Conservation (phyloP, 1,140 invertebrate genomes). For the Chlorops oryzae region DNA sequence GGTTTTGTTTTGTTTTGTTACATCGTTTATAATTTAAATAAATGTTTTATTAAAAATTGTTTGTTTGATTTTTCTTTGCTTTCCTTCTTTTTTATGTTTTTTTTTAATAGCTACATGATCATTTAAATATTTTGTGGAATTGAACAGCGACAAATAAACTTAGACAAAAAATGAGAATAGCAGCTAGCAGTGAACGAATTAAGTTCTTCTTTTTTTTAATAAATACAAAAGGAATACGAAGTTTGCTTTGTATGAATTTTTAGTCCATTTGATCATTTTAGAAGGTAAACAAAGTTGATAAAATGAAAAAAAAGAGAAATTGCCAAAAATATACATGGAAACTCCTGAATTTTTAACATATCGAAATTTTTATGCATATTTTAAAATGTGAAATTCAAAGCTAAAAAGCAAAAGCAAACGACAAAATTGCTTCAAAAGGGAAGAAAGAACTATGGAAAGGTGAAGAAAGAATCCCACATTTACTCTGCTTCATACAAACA, state of each 20-base stretch:
- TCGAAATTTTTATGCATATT: slow-evolving; percentile 15
- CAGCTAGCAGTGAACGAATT: slow-evolving; percentile 9
- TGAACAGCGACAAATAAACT: too few species aligned
- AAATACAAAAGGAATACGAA: background rate
- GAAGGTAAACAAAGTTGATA: background rate
- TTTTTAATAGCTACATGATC: too few species aligned
- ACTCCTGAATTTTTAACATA: slow-evolving; percentile 16
- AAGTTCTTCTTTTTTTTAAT: background rate
- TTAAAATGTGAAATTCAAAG: slow-evolving; percentile 8
- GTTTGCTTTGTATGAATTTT: background rate
- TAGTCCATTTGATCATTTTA: background rate
- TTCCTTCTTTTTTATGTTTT: too few species aligned
- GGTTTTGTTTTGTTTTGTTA: too few species aligned
- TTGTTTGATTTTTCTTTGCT: too few species aligned
- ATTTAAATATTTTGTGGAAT: too few species aligned
- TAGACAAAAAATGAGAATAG: background rate
- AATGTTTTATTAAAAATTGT: too few species aligned
- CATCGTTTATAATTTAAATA: too few species aligned
- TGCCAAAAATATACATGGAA: slow-evolving; percentile 10
- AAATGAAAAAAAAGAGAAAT: background rate
- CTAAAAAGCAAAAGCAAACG: slow-evolving; percentile 6
- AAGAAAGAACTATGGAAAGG: too few species aligned
- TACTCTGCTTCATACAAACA: background rate
- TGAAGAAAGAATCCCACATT: too few species aligned
- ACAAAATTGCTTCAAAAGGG: background rate